phyloP scores from a whole-genome alignment of 2,113 vertebrate species.

The Semnornis frantzii region DNA sequence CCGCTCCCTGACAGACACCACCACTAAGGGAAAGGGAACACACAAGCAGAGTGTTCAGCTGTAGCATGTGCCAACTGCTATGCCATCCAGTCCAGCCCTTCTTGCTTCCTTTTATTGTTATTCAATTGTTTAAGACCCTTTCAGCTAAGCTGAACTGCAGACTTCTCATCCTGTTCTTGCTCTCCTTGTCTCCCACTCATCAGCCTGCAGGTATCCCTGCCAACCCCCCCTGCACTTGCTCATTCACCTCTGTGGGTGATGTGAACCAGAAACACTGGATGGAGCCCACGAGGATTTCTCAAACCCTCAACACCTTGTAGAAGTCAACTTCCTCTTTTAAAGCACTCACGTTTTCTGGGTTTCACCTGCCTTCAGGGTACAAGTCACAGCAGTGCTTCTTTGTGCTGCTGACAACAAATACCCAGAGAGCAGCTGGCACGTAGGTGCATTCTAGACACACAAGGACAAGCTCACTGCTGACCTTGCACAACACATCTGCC shows the following conservation, averaged over 20 bases:
- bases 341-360: neutral
- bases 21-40: fast-evolving
- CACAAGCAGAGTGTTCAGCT: neutral
- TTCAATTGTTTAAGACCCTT: neutral
- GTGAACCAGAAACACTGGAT: neutral
- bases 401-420: neutral
- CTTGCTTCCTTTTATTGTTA: neutral
- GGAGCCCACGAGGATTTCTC: neutral
- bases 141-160: neutral
- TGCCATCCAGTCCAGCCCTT: neutral
- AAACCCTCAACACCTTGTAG: neutral
- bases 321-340: neutral
- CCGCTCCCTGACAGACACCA: neutral
- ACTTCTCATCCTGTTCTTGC: neutral
- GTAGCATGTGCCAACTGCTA: neutral
- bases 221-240: neutral
- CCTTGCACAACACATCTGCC: fast-evolving
- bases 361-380: neutral
- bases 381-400: neutral
- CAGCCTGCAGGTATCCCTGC: neutral
- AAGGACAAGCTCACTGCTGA: neutral
- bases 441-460: neutral
- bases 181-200: neutral
- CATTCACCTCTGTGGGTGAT: neutral
- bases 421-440: neutral